Conservation (phyloP, 2,797 vertebrate species). For the Valencia hispanica region DNA sequence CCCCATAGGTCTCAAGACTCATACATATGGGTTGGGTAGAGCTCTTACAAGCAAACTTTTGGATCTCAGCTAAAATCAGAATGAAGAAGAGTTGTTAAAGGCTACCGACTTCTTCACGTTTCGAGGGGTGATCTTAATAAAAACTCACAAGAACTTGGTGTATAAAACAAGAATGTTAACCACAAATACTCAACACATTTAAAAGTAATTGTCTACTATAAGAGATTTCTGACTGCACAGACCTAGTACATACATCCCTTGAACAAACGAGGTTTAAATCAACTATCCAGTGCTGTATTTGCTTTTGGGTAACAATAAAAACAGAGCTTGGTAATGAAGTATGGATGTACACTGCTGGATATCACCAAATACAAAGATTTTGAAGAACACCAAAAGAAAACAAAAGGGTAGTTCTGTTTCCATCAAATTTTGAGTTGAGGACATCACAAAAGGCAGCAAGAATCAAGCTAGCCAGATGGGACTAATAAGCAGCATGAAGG, state of each 20-base stretch:
- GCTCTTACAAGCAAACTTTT: neutral
- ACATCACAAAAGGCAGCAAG: too few relatives aligned
- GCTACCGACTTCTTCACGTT: neutral
- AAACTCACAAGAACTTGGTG: neutral
- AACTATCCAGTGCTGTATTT: neutral
- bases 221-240: too few relatives aligned
- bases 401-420: neutral
- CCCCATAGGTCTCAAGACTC: constrained; percentile 2
- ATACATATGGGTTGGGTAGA: neutral
- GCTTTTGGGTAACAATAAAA: neutral
- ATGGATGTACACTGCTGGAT: neutral
- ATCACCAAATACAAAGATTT: neutral
- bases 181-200: neutral
- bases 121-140: neutral
- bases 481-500: neutral
- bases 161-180: neutral
- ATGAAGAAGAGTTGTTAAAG: neutral
- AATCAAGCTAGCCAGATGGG: too few relatives aligned
- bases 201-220: neutral
- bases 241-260: neutral
- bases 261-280: neutral
- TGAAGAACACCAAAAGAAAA: neutral
- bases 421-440: too few relatives aligned
- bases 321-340: neutral
- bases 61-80: constrained; percentile 11